Percentiles rank a stretch among this genome's conserved stretches.
Evolutionary conservation across 2,113 vertebrate species (phyloP).

Genomic region (Gallinago paraguaiae): DNA sequence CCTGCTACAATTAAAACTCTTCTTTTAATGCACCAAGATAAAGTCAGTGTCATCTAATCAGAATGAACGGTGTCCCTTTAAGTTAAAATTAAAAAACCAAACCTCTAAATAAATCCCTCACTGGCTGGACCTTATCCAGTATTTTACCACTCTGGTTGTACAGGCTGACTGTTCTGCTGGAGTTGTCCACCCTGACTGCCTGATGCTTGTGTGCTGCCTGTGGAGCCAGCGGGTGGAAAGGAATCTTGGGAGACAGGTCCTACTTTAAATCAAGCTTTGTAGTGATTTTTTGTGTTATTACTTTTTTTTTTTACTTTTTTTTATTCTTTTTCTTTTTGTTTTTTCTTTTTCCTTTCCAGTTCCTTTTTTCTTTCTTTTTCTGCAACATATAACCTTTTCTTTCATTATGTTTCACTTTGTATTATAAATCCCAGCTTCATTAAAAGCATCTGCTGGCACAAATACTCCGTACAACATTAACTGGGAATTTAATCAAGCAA

Average conservation of each 20-base stretch:
- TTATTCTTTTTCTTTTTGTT: too few relatives aligned
- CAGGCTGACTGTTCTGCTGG: background rate
- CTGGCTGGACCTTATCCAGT: fast-evolving
- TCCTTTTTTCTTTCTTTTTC: background rate
- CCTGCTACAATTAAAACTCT: background rate
- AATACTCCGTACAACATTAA: background rate
- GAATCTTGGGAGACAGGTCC: background rate
- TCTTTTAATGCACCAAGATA: background rate
- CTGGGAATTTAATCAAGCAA: background rate
- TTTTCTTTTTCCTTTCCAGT: background rate
- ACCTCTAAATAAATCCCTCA: background rate
- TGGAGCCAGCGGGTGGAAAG: background rate
- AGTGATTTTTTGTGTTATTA: fast-evolving
- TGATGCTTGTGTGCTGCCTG: background rate
- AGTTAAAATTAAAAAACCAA: background rate
- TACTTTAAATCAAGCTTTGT: background rate
- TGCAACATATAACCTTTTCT: background rate
- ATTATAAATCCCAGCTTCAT: background rate
- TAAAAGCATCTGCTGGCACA: background rate
- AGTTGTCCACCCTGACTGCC: fast-evolving
- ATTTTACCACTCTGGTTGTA: background rate
- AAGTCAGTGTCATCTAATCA: background rate
- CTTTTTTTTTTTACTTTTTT: too few relatives aligned
- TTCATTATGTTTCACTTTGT: background rate
- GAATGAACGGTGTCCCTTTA: background rate